These are phyloP conservation scores for Dasypolia templi DNA, from an alignment of 2,888 invertebrate species.

Conservation along the genomic window DNA sequence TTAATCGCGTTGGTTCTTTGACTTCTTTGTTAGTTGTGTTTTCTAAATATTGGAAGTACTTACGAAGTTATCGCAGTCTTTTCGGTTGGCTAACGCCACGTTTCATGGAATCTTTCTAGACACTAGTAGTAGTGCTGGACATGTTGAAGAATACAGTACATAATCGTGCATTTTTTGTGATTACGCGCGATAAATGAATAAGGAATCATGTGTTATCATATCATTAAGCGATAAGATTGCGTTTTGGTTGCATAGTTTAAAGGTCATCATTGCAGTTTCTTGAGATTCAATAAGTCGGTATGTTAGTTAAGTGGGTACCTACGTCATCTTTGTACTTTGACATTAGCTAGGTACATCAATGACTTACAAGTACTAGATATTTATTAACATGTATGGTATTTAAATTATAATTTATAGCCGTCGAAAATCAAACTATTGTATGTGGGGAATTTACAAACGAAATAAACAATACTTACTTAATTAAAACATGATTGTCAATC, in stretches of 20 bases:
- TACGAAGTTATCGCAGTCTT: constrained; percentile 37
- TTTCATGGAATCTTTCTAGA: constrained; percentile 47
- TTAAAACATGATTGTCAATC: constrained; percentile 3
- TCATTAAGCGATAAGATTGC: constrained; percentile 57
- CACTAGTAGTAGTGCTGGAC: constrained; percentile 45
- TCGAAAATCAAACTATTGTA: not conserved
- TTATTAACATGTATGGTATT: not conserved
- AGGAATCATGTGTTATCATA: constrained; percentile 49
- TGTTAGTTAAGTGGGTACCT: not conserved
- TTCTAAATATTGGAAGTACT: constrained; percentile 9
- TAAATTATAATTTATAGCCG: not conserved
- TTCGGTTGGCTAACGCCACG: constrained; percentile 39
- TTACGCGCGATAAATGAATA: constrained; percentile 26
- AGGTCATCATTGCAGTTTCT: constrained; percentile 37
- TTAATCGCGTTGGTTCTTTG: not conserved
- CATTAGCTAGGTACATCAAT: constrained; percentile 6
- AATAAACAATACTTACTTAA: not conserved
- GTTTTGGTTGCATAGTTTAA: constrained; percentile 19
- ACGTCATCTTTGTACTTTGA: constrained; percentile 15
- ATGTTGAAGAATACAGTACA: constrained; percentile 48
- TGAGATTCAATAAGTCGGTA: constrained; percentile 20
- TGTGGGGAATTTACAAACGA: not conserved
- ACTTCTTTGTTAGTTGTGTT: constrained; percentile 23
- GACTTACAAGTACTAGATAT: not conserved
- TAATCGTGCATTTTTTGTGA: constrained; percentile 36